phyloP scores from a whole-genome alignment of 2,888 invertebrate species.

The Tenthredo scrophulariae region DNA sequence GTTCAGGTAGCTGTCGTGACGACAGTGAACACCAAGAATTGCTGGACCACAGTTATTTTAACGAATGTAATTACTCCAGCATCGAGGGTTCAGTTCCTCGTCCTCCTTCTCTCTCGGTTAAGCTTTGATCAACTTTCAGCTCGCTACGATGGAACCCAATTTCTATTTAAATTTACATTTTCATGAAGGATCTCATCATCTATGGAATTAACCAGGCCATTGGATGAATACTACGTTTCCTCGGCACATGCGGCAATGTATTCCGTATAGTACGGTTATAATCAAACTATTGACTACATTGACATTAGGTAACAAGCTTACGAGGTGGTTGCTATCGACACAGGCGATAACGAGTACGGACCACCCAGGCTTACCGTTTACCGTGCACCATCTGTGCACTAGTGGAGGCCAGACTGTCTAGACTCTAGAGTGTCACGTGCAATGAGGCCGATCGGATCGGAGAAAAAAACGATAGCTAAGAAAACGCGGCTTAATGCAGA shows the following conservation, averaged over 20 bases:
- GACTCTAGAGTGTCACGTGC: constrained; percentile 42
- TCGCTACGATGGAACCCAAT: background rate
- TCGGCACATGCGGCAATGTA: background rate
- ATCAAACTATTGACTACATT: constrained; percentile 33
- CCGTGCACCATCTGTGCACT: constrained; percentile 46
- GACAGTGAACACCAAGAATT: constrained; percentile 33
- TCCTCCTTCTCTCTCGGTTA: background rate
- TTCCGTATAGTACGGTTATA: background rate
- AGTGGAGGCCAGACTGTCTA: constrained; percentile 10
- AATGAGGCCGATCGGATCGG: constrained; percentile 13
- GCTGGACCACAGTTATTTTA: constrained; percentile 64
- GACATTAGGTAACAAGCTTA: constrained; percentile 52
- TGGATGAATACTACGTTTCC: background rate
- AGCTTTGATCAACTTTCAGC: background rate
- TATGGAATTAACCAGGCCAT: background rate
- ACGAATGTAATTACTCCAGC: constrained; percentile 70
- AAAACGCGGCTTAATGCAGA: background rate
- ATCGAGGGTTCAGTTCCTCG: constrained; percentile 32
- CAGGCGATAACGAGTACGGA: constrained; percentile 43
- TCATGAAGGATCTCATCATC: background rate
- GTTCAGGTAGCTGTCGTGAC: constrained; percentile 38
- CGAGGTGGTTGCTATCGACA: constrained; percentile 48
- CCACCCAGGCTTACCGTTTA: constrained; percentile 49
- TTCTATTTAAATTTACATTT: background rate
- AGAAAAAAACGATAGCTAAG: background rate